Evolutionary conservation across 2,797 vertebrate genomes (phyloP), one percentile per base, ranked within the genome.

Genomic region (Meriones psammophilus): DNA sequence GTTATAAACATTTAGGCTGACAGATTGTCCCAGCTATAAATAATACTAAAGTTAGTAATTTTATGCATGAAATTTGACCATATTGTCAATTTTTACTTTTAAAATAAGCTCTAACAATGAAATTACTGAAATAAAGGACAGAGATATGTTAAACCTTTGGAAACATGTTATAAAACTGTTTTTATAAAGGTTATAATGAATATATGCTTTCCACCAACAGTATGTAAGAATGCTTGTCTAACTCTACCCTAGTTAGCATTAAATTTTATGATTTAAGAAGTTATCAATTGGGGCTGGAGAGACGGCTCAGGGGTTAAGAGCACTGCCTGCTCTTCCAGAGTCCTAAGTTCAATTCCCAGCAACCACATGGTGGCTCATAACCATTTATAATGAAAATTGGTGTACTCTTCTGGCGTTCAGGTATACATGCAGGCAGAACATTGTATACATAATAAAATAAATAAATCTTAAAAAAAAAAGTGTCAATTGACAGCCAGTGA

Each of bases 81-180:
- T 33, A 33, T 92, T 94, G 87, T 30, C 39, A 95, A 96, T 92
- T 95, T 89, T 80, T 96, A 84, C 73, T 95, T 94, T 96, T 85
- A 92, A 88, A 96, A 88, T 76, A 94, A 79, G 94, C 83, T 95
- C 79, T 85, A 95, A 81, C 92, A 78, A 89, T 46, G 22, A 46
- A 95, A 96, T 92, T 95, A 94, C 36, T 94, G 92, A 96, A 96
- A 91, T 90, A 97, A 97, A 96, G 22, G 62, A 62, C 69, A 89
- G 71, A 62, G 80, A 80, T 95, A 95, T 96, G 93, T 95, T 94
- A 96, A 96, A 62, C n/a, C 84, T 92, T 95, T 89, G 89, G 84
- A 50, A 91, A 93, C 17, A 85, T 77, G 89, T 91, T 94, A 94
- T 33, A 94, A 96, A 96, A 85, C 66, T 91, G 54, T 54, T 95